phyloP scores from a whole-genome alignment of 2,113 vertebrate genomes.

The Blennius ocellaris region DNA sequence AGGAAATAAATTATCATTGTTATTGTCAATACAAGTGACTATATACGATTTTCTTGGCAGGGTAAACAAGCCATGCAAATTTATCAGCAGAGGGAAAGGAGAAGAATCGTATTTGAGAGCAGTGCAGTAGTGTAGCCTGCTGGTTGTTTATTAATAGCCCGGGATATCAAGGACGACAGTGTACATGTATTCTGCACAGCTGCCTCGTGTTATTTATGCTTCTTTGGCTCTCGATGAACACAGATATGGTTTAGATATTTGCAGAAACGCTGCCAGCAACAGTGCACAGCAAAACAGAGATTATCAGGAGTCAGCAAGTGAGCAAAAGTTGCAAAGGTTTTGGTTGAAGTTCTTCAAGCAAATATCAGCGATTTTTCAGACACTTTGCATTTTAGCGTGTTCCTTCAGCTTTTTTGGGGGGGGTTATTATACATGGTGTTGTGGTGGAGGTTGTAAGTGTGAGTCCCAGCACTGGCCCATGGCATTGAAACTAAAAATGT shows the following conservation, averaged over 20 bases:
- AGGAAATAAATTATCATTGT: no score
- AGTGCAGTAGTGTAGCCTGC: constrained; percentile 37
- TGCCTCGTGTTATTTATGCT: neutral
- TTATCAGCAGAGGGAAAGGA: neutral
- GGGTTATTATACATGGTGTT: no score
- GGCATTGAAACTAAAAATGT: no score
- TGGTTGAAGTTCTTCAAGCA: no score
- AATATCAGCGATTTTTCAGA: no score
- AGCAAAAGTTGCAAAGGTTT: neutral
- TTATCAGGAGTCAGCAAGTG: neutral
- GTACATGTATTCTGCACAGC: neutral
- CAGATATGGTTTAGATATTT: neutral
- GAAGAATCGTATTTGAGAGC: neutral
- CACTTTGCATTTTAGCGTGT: no score
- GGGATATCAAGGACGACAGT: no score
- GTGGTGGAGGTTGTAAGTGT: no score
- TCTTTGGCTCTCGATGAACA: neutral
- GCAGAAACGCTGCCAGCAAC: neutral
- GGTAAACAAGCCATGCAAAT: neutral
- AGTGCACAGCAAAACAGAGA: neutral
- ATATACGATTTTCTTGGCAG: neutral
- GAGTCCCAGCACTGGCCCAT: no score
- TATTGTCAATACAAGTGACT: neutral
- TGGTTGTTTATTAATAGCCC: constrained; percentile 13
- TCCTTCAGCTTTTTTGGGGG: no score